Percentiles rank a stretch among this genome's conserved stretches.
phyloP scores from a whole-genome alignment of 2,113 vertebrate genomes.

The Piaya cayana region DNA sequence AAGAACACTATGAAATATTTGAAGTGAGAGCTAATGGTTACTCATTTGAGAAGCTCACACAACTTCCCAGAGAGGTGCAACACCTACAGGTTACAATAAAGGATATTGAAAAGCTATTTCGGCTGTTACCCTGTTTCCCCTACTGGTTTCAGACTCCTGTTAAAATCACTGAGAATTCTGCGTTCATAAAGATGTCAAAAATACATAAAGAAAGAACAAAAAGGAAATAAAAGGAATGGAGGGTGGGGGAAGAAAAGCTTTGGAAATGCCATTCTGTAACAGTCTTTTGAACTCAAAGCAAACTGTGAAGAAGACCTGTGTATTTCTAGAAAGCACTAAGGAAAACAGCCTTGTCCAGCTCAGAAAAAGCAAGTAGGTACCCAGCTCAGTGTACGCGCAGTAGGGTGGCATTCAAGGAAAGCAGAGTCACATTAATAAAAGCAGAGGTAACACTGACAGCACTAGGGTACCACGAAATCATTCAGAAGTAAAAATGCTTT shows the following conservation, averaged over 20 bases:
- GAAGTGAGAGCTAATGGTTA: not conserved
- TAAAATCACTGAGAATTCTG: not conserved
- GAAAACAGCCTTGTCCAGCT: not conserved
- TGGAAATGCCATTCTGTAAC: not conserved
- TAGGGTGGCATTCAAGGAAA: not conserved
- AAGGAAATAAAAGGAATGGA: not conserved
- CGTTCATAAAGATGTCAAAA: not conserved
- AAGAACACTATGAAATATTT: not conserved
- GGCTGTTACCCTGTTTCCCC: not conserved
- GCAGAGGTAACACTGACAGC: not conserved
- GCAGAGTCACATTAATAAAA: not conserved
- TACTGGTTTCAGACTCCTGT: not conserved
- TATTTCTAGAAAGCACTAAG: not conserved
- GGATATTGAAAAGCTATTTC: not conserved
- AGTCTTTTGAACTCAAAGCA: not conserved
- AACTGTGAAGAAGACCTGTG: not conserved
- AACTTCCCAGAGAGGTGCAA: not conserved
- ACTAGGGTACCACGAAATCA: not conserved
- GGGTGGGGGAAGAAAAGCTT: not conserved
- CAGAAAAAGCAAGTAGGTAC: not conserved
- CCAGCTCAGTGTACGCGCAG: not conserved
- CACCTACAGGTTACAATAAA: not conserved
- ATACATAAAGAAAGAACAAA: not conserved
- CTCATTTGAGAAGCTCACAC: not conserved
- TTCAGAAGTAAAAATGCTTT: not conserved